Percentiles rank a stretch among this genome's conserved stretches.
Conservation (phyloP, 1,140 invertebrate genomes). For the Drosophila murphyi region DNA sequence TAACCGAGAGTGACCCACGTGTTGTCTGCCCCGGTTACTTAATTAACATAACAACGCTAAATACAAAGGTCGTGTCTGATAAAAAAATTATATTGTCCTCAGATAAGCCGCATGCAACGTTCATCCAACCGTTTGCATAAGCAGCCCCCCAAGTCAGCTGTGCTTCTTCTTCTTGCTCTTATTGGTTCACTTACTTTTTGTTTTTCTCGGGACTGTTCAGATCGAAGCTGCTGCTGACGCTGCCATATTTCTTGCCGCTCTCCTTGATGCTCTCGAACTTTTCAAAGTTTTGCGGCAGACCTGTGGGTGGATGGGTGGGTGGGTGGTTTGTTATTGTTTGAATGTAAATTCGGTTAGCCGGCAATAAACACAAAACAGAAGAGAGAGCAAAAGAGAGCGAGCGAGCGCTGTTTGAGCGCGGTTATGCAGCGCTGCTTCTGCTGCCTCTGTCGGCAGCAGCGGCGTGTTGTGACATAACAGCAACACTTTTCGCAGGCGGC, state of each 20-base stretch:
- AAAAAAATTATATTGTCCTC: slow-evolving; percentile 51
- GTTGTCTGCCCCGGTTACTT: slow-evolving; percentile 40
- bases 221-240: slow-evolving; percentile 55
- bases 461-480: slow-evolving; percentile 75
- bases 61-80: slow-evolving; percentile 55
- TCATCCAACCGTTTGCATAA: slow-evolving; percentile 27
- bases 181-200: slow-evolving; percentile 66
- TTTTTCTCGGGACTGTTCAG: slow-evolving; percentile 79
- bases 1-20: slow-evolving; percentile 73
- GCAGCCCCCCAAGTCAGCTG: slow-evolving; percentile 30
- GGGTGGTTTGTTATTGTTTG: slow-evolving; percentile 48
- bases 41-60: slow-evolving; percentile 68
- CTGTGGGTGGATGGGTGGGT: slow-evolving; percentile 53
- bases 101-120: slow-evolving; percentile 44
- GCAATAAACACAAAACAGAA: slow-evolving; percentile 60
- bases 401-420: slow-evolving; percentile 9
- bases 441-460: slow-evolving; percentile 33
- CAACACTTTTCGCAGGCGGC: slow-evolving; percentile 47
- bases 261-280: slow-evolving; percentile 83
- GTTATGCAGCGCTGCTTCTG: slow-evolving; percentile 33
- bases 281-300: slow-evolving; percentile 85
- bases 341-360: slow-evolving; percentile 61
- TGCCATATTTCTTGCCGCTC: slow-evolving; percentile 67
- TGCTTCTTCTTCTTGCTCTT: slow-evolving; percentile 20
- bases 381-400: slow-evolving; percentile 23